phyloP scores from a whole-genome alignment of 2,888 invertebrate genomes.

The Nebria brevicollis region DNA sequence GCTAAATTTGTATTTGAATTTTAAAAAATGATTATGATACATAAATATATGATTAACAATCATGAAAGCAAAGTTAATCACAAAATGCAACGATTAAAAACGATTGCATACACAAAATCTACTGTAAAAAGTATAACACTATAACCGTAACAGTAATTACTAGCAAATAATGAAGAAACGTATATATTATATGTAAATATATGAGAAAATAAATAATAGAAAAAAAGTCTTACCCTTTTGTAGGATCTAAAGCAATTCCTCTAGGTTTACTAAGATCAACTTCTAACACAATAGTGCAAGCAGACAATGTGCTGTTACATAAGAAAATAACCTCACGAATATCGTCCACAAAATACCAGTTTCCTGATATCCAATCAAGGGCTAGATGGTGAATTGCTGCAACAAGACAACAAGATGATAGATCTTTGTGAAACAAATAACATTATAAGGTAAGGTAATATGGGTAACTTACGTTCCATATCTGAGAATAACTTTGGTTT shows the following conservation, averaged over 20 bases:
- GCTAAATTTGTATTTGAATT: too few relatives aligned
- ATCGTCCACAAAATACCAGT: slow-evolving; percentile 86
- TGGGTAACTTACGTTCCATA: slow-evolving; percentile 68
- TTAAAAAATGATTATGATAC: too few relatives aligned
- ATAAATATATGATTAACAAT: too few relatives aligned
- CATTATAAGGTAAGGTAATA: not conserved
- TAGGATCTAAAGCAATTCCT: slow-evolving; percentile 83
- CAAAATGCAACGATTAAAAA: too few relatives aligned
- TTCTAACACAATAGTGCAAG: slow-evolving; percentile 78
- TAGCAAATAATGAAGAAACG: not conserved
- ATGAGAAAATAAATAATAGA: not conserved
- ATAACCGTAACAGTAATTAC: too few relatives aligned
- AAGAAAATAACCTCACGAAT: slow-evolving; percentile 75
- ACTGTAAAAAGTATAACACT: too few relatives aligned
- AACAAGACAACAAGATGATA: slow-evolving; percentile 48
- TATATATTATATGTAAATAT: not conserved
- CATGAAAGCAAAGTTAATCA: too few relatives aligned
- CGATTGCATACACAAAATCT: too few relatives aligned
- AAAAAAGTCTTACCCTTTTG: slow-evolving; percentile 66
- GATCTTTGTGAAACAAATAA: not conserved
- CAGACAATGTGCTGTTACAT: slow-evolving; percentile 70
- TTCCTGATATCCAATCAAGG: slow-evolving; percentile 85
- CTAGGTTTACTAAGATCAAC: slow-evolving; percentile 74
- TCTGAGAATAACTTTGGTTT: slow-evolving; percentile 72
- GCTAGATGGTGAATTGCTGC: slow-evolving; percentile 79